Conservation (phyloP, 2,888 invertebrate species). For the Pyrocoelia pectoralis region DNA sequence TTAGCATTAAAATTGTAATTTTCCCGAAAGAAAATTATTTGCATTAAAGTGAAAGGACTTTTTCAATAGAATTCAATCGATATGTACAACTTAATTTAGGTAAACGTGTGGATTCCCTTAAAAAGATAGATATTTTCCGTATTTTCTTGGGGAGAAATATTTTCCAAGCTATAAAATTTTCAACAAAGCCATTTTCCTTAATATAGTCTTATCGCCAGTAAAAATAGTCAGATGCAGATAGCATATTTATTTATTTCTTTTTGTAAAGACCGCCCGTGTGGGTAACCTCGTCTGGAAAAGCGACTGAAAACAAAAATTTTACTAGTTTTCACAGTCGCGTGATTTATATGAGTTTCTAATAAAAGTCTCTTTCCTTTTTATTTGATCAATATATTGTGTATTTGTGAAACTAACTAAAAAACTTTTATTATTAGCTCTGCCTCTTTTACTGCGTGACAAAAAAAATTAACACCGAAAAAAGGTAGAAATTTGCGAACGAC, state of each 20-base stretch:
- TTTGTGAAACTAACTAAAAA: too few relatives aligned
- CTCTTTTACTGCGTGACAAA: too few relatives aligned
- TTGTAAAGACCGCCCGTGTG: constrained; percentile 15
- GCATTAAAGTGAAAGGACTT: too few relatives aligned
- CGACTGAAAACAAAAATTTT: constrained; percentile 14
- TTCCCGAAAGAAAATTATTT: background rate
- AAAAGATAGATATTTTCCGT: constrained; percentile 44
- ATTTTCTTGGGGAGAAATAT: constrained; percentile 41
- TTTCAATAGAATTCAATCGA: constrained; percentile 24
- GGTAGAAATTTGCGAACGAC: too few relatives aligned
- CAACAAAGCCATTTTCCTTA: constrained; percentile 45
- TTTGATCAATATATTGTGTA: background rate
- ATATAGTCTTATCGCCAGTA: constrained; percentile 46
- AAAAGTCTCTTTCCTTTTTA: background rate
- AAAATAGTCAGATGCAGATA: constrained; percentile 47
- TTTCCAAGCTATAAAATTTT: constrained; percentile 48
- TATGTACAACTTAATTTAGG: constrained; percentile 36
- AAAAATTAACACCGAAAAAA: too few relatives aligned
- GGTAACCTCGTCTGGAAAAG: constrained; percentile 7
- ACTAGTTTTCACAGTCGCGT: constrained; percentile 12
- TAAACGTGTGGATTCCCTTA: constrained; percentile 32
- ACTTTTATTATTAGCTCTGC: too few relatives aligned
- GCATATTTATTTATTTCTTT: constrained; percentile 34
- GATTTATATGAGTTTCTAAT: constrained; percentile 16
- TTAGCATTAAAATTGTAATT: background rate